These are phyloP conservation scores for Pangasius krempfi DNA, from an alignment of 2,797 vertebrate genomes.

Conservation along the genomic window DNA sequence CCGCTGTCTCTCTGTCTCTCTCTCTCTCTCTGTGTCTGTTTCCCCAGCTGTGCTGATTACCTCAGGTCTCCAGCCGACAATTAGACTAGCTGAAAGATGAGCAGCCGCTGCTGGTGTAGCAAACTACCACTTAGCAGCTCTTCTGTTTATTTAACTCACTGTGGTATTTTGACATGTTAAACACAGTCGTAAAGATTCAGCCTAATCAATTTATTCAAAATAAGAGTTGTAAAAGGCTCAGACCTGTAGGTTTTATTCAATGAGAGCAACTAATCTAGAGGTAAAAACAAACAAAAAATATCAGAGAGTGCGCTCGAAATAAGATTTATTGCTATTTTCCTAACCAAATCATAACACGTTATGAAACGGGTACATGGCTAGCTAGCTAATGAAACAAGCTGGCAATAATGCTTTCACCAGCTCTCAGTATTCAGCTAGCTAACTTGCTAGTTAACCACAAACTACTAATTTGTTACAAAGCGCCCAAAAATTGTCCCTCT, in stretches of 20 bases:
- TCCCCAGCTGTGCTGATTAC: conserved; percentile 42
- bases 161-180: conserved; percentile 44
- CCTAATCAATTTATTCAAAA: neutral
- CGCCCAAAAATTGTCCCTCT: neutral
- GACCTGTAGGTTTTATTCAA: neutral
- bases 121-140: conserved; percentile 31
- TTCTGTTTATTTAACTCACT: conserved; percentile 51
- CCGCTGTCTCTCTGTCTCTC: neutral
- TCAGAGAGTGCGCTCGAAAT: neutral
- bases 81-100: conserved; percentile 59
- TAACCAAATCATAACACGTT: neutral
- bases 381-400: neutral
- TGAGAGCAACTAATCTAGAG: neutral
- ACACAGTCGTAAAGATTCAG: conserved; percentile 2
- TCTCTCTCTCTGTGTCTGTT: neutral
- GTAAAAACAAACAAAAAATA: neutral
- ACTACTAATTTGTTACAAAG: neutral
- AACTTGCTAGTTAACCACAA: neutral
- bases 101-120: conserved; percentile 32
- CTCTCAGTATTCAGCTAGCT: neutral
- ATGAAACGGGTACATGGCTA: neutral
- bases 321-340: neutral
- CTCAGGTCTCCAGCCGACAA: conserved; percentile 33
- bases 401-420: neutral
- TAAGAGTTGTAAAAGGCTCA: neutral